phyloP scores from a whole-genome alignment of 2,113 vertebrate genomes.

The Petroica traversi region DNA sequence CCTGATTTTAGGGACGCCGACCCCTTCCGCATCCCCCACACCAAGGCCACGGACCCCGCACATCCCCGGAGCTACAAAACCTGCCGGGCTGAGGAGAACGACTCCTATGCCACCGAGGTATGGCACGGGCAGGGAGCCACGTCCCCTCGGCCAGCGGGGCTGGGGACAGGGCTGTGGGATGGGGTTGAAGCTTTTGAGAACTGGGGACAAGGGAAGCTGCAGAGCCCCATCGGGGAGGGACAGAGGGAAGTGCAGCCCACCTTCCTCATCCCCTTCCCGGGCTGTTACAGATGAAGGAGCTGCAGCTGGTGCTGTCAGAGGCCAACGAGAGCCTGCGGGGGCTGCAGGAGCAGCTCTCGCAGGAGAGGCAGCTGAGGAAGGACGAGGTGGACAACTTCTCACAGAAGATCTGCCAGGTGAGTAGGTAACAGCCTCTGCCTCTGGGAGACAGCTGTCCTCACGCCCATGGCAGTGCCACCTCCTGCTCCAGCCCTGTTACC shows the following conservation, averaged over 20 bases:
- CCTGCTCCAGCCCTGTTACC: not conserved
- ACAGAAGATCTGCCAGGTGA: constrained; percentile 86
- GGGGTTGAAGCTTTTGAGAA: not conserved
- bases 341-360: constrained; percentile 82
- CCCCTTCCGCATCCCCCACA: constrained; percentile 44
- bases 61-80: constrained; percentile 75
- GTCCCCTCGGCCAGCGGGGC: fast-evolving
- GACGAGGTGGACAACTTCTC: constrained; percentile 80
- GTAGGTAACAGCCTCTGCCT: not conserved
- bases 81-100: constrained; percentile 77
- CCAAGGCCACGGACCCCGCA: constrained; percentile 71
- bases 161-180: not conserved
- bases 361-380: constrained; percentile 81
- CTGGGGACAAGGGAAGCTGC: not conserved
- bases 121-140: not conserved
- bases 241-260: not conserved
- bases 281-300: constrained; percentile 76
- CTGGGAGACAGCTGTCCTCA: not conserved
- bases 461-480: fast-evolving
- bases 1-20: constrained; percentile 89
- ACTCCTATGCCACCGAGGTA: constrained; percentile 82
- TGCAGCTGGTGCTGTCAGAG: constrained; percentile 80
- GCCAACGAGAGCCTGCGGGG: constrained; percentile 79
- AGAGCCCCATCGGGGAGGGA: not conserved
- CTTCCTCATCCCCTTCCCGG: not conserved